These are phyloP conservation scores for Tympanoctomys barrerae DNA, from an alignment of 2,797 vertebrate species.

Conservation along the genomic window DNA sequence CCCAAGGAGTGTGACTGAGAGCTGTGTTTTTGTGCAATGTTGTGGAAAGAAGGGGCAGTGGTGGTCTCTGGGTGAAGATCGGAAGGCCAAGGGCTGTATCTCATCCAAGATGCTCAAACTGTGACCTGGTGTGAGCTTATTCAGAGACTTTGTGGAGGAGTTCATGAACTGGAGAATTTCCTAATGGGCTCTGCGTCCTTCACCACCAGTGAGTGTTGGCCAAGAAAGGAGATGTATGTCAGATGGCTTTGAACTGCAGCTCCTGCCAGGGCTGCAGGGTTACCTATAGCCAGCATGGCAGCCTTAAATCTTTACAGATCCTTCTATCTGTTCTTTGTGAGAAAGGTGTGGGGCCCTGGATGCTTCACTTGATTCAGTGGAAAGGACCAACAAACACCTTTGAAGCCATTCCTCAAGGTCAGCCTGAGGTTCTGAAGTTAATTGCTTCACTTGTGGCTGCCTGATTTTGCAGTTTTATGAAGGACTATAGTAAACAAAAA, in stretches of 20 bases:
- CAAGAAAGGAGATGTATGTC: rapidly evolving
- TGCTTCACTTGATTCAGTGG: neutral
- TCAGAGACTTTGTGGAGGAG: neutral
- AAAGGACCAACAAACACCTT: neutral
- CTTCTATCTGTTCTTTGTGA: neutral
- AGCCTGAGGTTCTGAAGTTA: neutral
- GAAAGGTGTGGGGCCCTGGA: neutral
- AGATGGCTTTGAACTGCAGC: neutral
- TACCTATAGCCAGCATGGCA: rapidly evolving
- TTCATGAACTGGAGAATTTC: neutral
- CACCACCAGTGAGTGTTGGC: rapidly evolving
- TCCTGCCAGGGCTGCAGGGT: neutral
- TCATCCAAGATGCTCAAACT: neutral
- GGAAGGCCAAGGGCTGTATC: neutral
- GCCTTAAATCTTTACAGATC: rapidly evolving
- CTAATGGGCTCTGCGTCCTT: neutral
- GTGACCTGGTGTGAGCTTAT: neutral
- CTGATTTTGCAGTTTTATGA: neutral
- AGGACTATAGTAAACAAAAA: neutral
- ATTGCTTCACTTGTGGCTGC: neutral
- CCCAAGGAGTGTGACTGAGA: neutral
- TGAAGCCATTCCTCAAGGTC: neutral
- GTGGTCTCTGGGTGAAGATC: neutral
- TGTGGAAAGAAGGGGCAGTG: neutral
- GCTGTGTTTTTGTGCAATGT: neutral